Base-by-base conservation (phyloP, 2,888 invertebrate species). In the Norana najaformis region DNA sequence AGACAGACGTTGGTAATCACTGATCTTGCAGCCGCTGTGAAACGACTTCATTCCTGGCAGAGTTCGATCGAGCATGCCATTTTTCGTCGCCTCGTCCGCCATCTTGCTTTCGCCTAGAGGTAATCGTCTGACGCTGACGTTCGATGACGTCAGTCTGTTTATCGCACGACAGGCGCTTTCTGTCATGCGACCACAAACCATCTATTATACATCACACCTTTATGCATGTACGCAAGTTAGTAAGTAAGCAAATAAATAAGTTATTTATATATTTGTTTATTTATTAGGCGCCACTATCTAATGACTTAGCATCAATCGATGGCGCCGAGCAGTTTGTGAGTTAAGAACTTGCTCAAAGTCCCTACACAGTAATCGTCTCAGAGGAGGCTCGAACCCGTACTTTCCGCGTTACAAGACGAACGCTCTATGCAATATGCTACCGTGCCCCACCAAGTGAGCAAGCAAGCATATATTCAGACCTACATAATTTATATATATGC, bases 1-100 rank as follows among this genome's bases (percentile, higher is more conserved):
- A 35, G 85, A 36, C 85, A 85, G 85, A 35, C 85, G 85, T n/a
- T 85, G 85, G 85, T 85, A 85, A 35, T 85, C 85, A 35, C 85
- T 85, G 85, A 85, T 85, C 37, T 85, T 85, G 85, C 85, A 85
- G 4, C 37, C 37, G 85, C 85, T 37, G 37, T 85, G 85, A 23
- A 85, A 85, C 35, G 36, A 36, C 30, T 85, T 85, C 85, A 85
- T 85, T 37, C 36, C 35, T 6, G 85, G 85, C 35, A 85, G 36
- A 34, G 85, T 85, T 30, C 85, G 85, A 37, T 85, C 85, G n/a
- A 36, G 36, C 35, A 85, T 34, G 20, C 36, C 85, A 16, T 37
- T 85, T 18, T 35, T 37, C 37, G 85, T 36, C 6, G 36, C 85
- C 18, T 35, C 85, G 36, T 35, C 85, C 85, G 85, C 85, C 85